phyloP scores from a whole-genome alignment of 1,140 invertebrate species.

The Periplaneta americana region DNA sequence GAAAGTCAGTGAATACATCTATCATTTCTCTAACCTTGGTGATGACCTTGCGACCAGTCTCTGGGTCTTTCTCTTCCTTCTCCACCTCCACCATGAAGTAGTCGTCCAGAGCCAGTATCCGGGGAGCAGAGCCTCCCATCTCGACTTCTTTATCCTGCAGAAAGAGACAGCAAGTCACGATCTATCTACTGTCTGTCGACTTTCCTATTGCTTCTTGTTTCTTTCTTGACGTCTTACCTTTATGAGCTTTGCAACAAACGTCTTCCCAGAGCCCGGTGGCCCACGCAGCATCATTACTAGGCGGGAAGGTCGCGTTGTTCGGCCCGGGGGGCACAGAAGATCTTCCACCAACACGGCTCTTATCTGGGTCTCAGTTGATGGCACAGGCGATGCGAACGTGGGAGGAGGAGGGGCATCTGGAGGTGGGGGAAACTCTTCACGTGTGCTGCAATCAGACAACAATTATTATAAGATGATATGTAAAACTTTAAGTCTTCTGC shows the following conservation, averaged over 20 bases:
- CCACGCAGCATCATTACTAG: constrained; percentile 88
- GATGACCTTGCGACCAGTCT: constrained; percentile 69
- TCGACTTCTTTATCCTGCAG: constrained; percentile 66
- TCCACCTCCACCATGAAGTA: constrained; percentile 93
- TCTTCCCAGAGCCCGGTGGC: constrained; percentile 85
- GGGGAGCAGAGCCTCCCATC: constrained; percentile 69
- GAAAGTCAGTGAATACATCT: neutral
- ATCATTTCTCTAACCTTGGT: constrained; percentile 43
- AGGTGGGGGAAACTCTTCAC: neutral
- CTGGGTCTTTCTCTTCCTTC: constrained; percentile 65
- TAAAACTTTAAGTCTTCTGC: too few species aligned
- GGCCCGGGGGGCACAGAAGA: constrained; percentile 65
- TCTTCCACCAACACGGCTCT: constrained; percentile 71
- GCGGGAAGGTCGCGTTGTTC: constrained; percentile 66
- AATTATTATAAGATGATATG: too few species aligned
- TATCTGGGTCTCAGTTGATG: constrained; percentile 19
- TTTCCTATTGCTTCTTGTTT: neutral
- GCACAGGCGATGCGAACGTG: constrained; percentile 9
- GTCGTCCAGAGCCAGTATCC: constrained; percentile 92
- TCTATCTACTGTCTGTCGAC: too few species aligned
- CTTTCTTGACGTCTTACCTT: constrained; percentile 52
- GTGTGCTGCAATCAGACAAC: neutral
- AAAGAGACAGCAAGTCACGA: constrained; percentile 1
- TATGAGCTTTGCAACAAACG: constrained; percentile 78
- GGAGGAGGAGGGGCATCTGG: constrained; percentile 11